Percentiles rank a stretch among this genome's conserved stretches.
Conservation (phyloP, 2,888 invertebrate species). For the Muscina levida region DNA sequence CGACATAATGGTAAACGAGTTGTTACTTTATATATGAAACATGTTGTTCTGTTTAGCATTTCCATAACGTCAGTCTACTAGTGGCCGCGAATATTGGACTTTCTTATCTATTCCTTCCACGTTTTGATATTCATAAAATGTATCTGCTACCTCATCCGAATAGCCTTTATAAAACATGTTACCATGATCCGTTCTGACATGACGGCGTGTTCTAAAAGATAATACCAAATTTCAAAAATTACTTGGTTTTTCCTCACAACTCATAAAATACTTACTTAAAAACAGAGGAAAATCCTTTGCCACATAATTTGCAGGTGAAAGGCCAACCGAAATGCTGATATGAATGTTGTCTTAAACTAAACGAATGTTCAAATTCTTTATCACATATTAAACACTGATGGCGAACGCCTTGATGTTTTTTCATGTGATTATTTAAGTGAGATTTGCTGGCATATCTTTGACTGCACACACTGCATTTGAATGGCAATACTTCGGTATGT, state of each 20-base stretch:
- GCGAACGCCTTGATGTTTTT: conserved; percentile 1
- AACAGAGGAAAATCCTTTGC: background rate
- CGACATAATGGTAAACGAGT: too few species aligned
- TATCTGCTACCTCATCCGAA: conserved; percentile 13
- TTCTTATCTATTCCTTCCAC: conserved; percentile 3
- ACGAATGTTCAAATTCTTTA: background rate
- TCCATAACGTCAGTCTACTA: background rate
- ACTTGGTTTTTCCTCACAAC: too few species aligned
- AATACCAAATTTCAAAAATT: too few species aligned
- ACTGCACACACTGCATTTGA: background rate
- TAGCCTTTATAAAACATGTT: background rate
- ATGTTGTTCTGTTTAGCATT: background rate
- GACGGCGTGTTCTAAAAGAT: background rate
- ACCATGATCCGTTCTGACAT: background rate
- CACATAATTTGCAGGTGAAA: conserved; percentile 7
- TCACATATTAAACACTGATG: background rate
- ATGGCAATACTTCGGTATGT: conserved; percentile 4
- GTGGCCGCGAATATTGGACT: too few species aligned
- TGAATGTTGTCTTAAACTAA: conserved; percentile 6
- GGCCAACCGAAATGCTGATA: conserved; percentile 15
- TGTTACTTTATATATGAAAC: too few species aligned
- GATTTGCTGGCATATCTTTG: background rate
- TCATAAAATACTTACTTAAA: too few species aligned
- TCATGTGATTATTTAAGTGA: background rate
- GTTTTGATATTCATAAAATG: background rate